phyloP scores from a whole-genome alignment of 2,888 invertebrate species.

The Drosophila lutescens region DNA sequence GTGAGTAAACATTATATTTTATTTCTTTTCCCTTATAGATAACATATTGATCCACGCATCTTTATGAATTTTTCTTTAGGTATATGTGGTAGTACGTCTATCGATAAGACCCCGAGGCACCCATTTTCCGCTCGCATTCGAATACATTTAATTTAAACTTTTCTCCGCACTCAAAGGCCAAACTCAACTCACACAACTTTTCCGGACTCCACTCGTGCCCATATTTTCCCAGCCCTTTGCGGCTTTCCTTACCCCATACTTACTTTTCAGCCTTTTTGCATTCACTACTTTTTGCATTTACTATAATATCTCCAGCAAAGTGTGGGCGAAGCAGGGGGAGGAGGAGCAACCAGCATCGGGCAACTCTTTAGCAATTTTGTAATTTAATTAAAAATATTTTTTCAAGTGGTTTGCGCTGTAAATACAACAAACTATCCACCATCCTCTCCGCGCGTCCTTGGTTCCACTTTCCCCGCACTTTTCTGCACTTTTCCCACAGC shows the following conservation, averaged over 20 bases:
- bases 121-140: constrained; percentile 20
- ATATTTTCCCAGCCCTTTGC: constrained; percentile 59
- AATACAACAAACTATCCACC: constrained; percentile 74
- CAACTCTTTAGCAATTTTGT: constrained; percentile 79
- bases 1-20: not conserved
- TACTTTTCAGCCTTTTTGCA: constrained; percentile 43
- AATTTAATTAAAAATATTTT: constrained; percentile 81
- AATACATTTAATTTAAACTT: constrained; percentile 47
- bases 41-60: not conserved
- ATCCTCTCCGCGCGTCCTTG: constrained; percentile 7
- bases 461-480: constrained; percentile 58
- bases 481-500: constrained; percentile 43
- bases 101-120: not conserved
- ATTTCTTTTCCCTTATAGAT: not conserved
- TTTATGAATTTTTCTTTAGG: too few relatives aligned
- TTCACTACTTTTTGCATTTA: constrained; percentile 38
- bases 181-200: constrained; percentile 36
- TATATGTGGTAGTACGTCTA: too few relatives aligned
- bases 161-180: constrained; percentile 27
- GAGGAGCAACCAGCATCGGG: constrained; percentile 35
- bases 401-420: constrained; percentile 79
- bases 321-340: not conserved
- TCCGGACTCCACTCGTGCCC: constrained; percentile 33
- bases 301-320: constrained; percentile 30
- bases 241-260: constrained; percentile 43